phyloP scores from a whole-genome alignment of 1,140 invertebrate species.

The Stegodyphus mimosarum region DNA sequence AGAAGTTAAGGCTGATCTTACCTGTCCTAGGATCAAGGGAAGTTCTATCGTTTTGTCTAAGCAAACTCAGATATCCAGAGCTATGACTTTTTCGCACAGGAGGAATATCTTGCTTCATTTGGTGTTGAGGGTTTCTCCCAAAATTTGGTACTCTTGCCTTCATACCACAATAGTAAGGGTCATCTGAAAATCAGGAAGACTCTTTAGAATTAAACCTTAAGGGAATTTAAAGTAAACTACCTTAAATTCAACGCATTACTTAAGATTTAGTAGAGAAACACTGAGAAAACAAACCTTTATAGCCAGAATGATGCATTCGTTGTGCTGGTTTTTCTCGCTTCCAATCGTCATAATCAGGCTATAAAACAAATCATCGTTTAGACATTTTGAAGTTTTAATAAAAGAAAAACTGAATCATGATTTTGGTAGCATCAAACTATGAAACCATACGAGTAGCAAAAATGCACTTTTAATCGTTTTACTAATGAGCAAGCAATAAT shows the following conservation, averaged over 20 bases:
- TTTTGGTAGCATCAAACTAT: too few relatives aligned
- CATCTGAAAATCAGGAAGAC: slow-evolving; percentile 74
- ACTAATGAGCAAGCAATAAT: too few relatives aligned
- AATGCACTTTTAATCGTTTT: too few relatives aligned
- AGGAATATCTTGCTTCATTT: slow-evolving; percentile 7
- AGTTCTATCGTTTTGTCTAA: slow-evolving; percentile 31
- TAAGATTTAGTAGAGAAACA: too few relatives aligned
- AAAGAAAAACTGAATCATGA: too few relatives aligned
- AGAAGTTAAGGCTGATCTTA: background rate
- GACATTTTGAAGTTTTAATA: background rate
- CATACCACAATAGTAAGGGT: slow-evolving; percentile 92
- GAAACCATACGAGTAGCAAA: too few relatives aligned
- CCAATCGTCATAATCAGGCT: slow-evolving; percentile 87
- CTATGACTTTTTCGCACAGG: slow-evolving; percentile 53
- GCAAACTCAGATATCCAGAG: slow-evolving; percentile 50
- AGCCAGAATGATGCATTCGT: slow-evolving; percentile 70
- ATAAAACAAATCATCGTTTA: slow-evolving; percentile 40
- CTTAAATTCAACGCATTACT: too few relatives aligned
- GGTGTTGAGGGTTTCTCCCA: slow-evolving; percentile 70
- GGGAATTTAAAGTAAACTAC: too few relatives aligned
- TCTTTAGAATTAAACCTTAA: background rate
- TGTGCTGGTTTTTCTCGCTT: slow-evolving; percentile 61
- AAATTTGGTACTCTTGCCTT: slow-evolving; percentile 91
- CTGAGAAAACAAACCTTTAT: slow-evolving; percentile 24
- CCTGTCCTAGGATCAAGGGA: slow-evolving; percentile 24